These are phyloP conservation scores for Rhinoptilus africanus DNA, from an alignment of 2,113 vertebrate genomes.

Conservation along the genomic window DNA sequence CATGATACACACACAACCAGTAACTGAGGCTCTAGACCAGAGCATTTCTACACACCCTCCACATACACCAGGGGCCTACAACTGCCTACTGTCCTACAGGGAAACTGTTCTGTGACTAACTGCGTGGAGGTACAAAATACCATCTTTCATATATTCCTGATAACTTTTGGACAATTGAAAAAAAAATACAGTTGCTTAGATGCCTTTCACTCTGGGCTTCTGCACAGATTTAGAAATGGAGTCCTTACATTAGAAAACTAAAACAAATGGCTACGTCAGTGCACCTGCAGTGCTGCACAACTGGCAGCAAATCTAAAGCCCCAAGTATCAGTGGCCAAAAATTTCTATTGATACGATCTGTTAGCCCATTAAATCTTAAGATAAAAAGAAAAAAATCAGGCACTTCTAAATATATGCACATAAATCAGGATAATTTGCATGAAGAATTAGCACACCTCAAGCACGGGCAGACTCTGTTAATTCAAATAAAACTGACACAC, in stretches of 20 bases:
- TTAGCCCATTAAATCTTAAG: neutral
- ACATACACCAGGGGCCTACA: neutral
- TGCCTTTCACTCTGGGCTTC: neutral
- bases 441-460: neutral
- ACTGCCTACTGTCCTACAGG: neutral
- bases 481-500: neutral
- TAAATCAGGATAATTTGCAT: neutral
- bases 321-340: neutral
- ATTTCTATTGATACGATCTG: accelerated
- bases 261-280: neutral
- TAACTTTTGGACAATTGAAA: neutral
- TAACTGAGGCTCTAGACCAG: neutral
- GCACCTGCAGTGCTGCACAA: neutral
- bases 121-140: neutral
- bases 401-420: neutral
- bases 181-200: neutral
- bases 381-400: neutral
- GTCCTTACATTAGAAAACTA: neutral
- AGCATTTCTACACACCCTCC: neutral
- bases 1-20: neutral
- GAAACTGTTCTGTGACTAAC: neutral
- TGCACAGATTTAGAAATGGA: neutral
- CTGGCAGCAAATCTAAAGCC: neutral
- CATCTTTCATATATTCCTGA: neutral
- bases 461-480: neutral